A percentile compares a stretch with the other conserved stretches of the same genome.
Conservation (phyloP, 1,140 invertebrate species). For the Drosophila albomicans region DNA sequence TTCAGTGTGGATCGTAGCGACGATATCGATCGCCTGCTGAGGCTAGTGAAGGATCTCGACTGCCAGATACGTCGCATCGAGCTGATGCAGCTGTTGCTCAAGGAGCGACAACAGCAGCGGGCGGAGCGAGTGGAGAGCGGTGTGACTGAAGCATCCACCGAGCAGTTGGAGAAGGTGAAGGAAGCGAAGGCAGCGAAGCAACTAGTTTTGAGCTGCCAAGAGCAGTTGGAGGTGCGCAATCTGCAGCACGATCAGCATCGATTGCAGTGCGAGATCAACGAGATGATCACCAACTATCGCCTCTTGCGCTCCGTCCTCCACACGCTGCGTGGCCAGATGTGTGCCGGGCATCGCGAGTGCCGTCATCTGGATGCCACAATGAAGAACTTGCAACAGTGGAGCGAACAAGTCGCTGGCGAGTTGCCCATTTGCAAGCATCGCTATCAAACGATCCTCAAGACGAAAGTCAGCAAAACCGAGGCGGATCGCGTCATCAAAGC, state of each 20-base stretch:
- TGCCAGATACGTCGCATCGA: conserved; percentile 55
- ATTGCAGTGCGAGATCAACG: conserved; percentile 48
- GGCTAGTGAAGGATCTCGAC: conserved; percentile 36
- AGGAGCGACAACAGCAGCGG: conserved; percentile 3
- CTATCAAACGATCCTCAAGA: conserved; percentile 4
- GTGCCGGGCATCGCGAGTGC: neutral
- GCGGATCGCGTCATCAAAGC: conserved; percentile 20
- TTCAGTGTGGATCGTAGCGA: conserved; percentile 32
- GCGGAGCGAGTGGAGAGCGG: neutral
- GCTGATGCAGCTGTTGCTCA: conserved; percentile 53
- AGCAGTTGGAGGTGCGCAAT: conserved; percentile 27
- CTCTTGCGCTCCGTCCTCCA: neutral
- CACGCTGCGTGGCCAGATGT: neutral
- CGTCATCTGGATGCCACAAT: neutral
- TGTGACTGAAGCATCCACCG: neutral
- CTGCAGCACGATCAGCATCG: conserved; percentile 44
- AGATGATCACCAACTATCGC: conserved; percentile 35
- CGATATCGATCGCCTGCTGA: conserved; percentile 25
- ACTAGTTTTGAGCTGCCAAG: conserved; percentile 21
- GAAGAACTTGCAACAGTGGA: conserved; percentile 9
- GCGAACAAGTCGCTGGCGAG: conserved; percentile 5
- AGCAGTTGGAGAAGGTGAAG: neutral
- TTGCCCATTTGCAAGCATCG: conserved; percentile 29
- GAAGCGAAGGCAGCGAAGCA: neutral
- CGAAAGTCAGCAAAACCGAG: conserved; percentile 41